These are phyloP conservation scores for Ceratosolen fusciceps DNA, from an alignment of 1,140 invertebrate genomes.

Conservation along the genomic window DNA sequence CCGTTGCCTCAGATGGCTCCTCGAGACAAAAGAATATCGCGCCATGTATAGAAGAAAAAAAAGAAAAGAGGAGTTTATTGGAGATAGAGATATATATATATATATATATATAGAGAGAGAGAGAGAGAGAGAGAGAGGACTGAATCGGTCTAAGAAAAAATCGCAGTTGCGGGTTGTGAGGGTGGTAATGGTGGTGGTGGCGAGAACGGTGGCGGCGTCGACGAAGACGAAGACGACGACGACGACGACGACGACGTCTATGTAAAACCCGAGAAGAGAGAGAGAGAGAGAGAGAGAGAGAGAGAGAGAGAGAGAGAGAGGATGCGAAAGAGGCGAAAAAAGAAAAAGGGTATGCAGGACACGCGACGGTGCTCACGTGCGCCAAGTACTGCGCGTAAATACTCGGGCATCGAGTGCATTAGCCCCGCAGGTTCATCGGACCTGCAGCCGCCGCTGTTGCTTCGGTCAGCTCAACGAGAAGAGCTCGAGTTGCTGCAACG, in stretches of 20 bases:
- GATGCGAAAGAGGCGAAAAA: constrained; percentile 44
- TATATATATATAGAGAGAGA: too few species aligned
- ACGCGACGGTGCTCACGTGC: constrained; percentile 68
- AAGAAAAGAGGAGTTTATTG: too few species aligned
- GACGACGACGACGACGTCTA: too few species aligned
- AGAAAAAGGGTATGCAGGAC: constrained; percentile 64
- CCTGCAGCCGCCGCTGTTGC: constrained; percentile 51
- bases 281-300: background rate
- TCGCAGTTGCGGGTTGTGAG: too few species aligned
- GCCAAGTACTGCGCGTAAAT: constrained; percentile 63
- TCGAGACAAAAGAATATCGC: background rate
- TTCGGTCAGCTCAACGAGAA: constrained; percentile 49
- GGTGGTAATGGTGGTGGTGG: too few species aligned
- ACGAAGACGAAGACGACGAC: too few species aligned
- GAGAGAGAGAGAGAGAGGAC: too few species aligned
- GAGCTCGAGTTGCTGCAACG: constrained; percentile 42
- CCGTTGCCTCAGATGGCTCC: background rate
- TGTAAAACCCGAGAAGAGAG: background rate
- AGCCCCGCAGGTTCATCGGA: constrained; percentile 70
- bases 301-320: constrained; percentile 9
- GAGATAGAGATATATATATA: too few species aligned
- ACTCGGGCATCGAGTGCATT: constrained; percentile 61
- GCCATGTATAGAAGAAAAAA: background rate
- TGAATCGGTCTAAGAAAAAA: too few species aligned
- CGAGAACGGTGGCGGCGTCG: too few species aligned